A percentile compares a stretch with the other conserved stretches of the same genome.
Conservation (phyloP, 1,140 invertebrate genomes). For the Chionoecetes opilio region DNA sequence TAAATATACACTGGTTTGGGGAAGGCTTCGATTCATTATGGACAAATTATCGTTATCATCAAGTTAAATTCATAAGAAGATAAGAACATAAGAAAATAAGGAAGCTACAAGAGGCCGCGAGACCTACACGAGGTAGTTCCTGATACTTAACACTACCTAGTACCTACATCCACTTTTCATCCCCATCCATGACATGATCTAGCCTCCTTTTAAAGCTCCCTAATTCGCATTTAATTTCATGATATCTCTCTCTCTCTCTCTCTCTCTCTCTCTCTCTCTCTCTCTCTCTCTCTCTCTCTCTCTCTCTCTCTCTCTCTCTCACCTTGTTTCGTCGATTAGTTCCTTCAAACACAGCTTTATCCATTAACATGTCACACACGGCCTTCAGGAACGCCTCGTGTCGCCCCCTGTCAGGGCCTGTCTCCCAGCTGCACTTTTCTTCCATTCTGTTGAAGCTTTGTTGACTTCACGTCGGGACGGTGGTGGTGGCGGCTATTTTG, state of each 20-base stretch:
- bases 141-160: too few species aligned
- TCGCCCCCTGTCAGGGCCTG: not conserved
- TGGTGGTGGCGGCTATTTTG: not conserved
- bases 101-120: too few species aligned
- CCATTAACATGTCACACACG: not conserved
- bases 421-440: slow-evolving; percentile 42
- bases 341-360: slow-evolving; percentile 30
- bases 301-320: slow-evolving; percentile 57
- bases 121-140: too few species aligned
- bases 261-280: slow-evolving; percentile 61
- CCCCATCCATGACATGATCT: too few species aligned
- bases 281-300: slow-evolving; percentile 62
- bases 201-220: too few species aligned
- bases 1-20: too few species aligned
- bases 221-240: too few species aligned
- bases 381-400: slow-evolving; percentile 37
- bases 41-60: too few species aligned
- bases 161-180: too few species aligned
- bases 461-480: not conserved
- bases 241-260: slow-evolving; percentile 38
- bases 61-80: too few species aligned
- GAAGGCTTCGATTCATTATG: too few species aligned
- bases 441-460: not conserved
- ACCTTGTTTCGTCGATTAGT: slow-evolving; percentile 33
- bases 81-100: too few species aligned